Base-by-base conservation (phyloP, 2,888 invertebrate species). In the Andricus quercusramuli region DNA sequence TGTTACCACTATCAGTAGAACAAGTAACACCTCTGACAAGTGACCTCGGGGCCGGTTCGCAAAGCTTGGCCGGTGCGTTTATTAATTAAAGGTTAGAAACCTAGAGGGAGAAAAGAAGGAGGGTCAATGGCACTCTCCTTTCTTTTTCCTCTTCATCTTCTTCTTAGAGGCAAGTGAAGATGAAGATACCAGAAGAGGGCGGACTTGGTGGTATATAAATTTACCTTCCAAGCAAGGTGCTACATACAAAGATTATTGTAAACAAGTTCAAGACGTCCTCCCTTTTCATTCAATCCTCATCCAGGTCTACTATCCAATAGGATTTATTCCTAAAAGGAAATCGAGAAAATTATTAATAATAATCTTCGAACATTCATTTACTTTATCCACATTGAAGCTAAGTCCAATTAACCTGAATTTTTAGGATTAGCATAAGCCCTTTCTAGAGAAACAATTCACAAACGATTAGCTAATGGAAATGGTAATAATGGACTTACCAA, bases 121-220 rank as follows among this genome's bases (percentile, higher is more conserved):
- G 80, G 80, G 64, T 81, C 81, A 79, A 67, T 81, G 65, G 79
- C 83, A 78, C 44, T 82, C 74, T 77, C 66, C 70, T 67, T 74
- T 79, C 78, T 78, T 81, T 80, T 82, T 65, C 70, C 79, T 82
- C 80, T 83, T 80, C 77, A 81, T 81, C 67, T 82, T 79, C 79
- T 79, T 67, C 79, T 80, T 77, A 70, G 78, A 78, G 67, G 64
- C 86, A 85, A 86, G 87, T 78, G 86, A 86, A 91, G 91, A 91
- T 91, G 90, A 91, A 91, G 91, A 91, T 91, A 91, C 90, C 86
- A 87, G 86, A 80, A 86, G 83, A 84, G 87, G 91, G 90, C 90
- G 90, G 89, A 88, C 86, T 89, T 84, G 83, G 80, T 80, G 83
- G 84, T 83, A 86, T 56, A 87, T 88, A 84, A 83, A 91, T 91